A percentile compares a stretch with the other conserved stretches of the same genome.
These are phyloP conservation scores for Cryptops parisi DNA, from an alignment of 2,888 invertebrate genomes.

Conservation along the genomic window DNA sequence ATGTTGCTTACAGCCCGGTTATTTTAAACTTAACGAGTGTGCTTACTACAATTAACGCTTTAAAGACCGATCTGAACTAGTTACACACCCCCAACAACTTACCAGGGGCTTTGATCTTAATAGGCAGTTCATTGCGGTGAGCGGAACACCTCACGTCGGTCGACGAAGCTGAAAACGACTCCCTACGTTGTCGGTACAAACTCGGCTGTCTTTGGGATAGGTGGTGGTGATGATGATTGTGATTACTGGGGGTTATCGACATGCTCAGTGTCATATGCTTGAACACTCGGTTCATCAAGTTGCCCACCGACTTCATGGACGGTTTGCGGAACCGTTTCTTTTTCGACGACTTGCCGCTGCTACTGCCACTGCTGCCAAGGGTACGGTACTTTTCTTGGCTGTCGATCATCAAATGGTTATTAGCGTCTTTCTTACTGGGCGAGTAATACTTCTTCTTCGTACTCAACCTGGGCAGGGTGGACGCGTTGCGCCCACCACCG, in stretches of 20 bases:
- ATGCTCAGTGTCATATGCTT: conserved; percentile 1
- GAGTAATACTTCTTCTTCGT: not conserved
- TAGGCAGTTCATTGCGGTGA: not conserved
- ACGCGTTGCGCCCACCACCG: too few relatives aligned
- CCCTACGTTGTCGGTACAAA: not conserved
- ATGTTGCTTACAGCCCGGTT: too few relatives aligned
- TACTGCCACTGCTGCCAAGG: not conserved
- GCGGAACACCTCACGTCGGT: conserved; percentile 8
- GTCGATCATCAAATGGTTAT: not conserved
- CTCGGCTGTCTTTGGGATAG: not conserved
- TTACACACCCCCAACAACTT: too few relatives aligned
- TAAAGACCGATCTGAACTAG: too few relatives aligned
- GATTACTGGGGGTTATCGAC: not conserved
- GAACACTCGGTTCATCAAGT: conserved; percentile 7
- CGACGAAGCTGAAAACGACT: conserved; percentile 7
- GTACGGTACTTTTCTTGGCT: not conserved
- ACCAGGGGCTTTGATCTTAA: not conserved
- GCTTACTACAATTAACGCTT: too few relatives aligned
- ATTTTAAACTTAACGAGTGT: too few relatives aligned
- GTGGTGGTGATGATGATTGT: not conserved
- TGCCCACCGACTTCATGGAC: conserved; percentile 12
- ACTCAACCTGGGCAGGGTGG: not conserved
- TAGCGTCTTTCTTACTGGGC: not conserved
- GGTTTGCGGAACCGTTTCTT: conserved; percentile 12
- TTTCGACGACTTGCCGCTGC: too few relatives aligned